A percentile compares a stretch with the other conserved stretches of the same genome.
Conservation (phyloP, 1,140 invertebrate genomes). For the Bacillus rossius region DNA sequence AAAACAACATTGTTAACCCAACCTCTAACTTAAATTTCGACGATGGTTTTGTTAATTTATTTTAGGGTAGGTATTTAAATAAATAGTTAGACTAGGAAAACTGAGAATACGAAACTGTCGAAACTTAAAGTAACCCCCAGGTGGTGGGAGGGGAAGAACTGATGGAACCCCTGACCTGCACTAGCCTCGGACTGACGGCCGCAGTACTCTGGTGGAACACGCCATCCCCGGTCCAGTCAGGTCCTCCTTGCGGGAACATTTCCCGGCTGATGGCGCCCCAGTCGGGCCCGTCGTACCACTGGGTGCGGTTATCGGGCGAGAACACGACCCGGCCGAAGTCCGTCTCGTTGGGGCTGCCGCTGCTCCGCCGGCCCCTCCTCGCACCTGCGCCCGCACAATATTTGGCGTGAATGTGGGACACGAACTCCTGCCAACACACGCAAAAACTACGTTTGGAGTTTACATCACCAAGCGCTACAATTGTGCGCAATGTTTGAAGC, state of each 20-base stretch:
- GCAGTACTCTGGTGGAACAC: slow-evolving; percentile 10
- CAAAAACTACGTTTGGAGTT: neutral
- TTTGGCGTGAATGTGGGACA: slow-evolving; percentile 3
- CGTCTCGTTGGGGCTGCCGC: neutral
- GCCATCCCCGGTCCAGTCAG: neutral
- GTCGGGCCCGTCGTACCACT: neutral
- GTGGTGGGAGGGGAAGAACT: too few species aligned
- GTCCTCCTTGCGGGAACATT: neutral
- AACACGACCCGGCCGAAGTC: slow-evolving; percentile 8
- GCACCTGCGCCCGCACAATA: neutral
- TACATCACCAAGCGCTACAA: neutral
- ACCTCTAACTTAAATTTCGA: too few species aligned
- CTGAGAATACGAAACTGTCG: too few species aligned
- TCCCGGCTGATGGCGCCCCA: slow-evolving; percentile 4
- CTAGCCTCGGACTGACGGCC: slow-evolving; percentile 3
- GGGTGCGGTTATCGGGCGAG: slow-evolving; percentile 11
- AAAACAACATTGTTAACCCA: too few species aligned
- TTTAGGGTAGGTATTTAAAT: too few species aligned
- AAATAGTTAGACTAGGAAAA: too few species aligned
- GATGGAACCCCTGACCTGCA: slow-evolving; percentile 15
- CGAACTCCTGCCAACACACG: neutral
- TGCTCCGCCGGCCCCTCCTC: neutral
- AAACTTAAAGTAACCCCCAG: too few species aligned
- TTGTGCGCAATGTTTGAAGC: neutral
- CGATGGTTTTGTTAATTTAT: too few species aligned